A percentile compares a stretch with the other conserved stretches of the same genome.
These are phyloP conservation scores for Rhodeus uyekii DNA, from an alignment of 2,797 vertebrate species.

Conservation along the genomic window DNA sequence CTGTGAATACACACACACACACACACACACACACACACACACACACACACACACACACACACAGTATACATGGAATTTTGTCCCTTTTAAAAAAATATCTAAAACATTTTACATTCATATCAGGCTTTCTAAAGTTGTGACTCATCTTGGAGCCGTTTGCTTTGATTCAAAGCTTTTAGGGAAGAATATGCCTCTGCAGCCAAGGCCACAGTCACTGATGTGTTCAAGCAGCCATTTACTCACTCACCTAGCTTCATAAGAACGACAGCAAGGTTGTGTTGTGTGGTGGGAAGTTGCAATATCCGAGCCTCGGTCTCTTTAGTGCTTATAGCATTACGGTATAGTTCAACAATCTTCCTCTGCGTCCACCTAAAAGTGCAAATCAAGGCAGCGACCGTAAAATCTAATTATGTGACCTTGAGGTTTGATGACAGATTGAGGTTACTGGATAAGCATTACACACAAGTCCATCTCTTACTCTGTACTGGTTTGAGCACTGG, in stretches of 20 bases:
- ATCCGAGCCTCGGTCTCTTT: neutral
- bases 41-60: too few species aligned
- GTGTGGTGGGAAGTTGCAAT: neutral
- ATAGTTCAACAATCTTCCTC: constrained; percentile 36
- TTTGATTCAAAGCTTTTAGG: neutral
- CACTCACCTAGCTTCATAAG: constrained; percentile 34
- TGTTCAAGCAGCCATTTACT: neutral
- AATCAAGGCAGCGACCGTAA: neutral
- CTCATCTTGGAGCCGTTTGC: neutral
- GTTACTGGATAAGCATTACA: neutral
- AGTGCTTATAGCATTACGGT: constrained; percentile 15
- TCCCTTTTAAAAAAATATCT: too few species aligned
- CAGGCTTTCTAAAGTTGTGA: neutral
- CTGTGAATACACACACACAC: too few species aligned
- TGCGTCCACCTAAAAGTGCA: constrained; percentile 19
- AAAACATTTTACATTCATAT: neutral
- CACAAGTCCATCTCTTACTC: constrained; percentile 58
- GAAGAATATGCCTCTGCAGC: neutral
- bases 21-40: too few species aligned
- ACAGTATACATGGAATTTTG: neutral
- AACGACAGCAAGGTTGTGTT: neutral
- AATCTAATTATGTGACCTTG: neutral
- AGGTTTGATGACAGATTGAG: neutral
- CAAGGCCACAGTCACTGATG: neutral
- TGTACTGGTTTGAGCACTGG: constrained; percentile 41